Conservation (phyloP, 2,797 vertebrate genomes). For the Nasua narica region DNA sequence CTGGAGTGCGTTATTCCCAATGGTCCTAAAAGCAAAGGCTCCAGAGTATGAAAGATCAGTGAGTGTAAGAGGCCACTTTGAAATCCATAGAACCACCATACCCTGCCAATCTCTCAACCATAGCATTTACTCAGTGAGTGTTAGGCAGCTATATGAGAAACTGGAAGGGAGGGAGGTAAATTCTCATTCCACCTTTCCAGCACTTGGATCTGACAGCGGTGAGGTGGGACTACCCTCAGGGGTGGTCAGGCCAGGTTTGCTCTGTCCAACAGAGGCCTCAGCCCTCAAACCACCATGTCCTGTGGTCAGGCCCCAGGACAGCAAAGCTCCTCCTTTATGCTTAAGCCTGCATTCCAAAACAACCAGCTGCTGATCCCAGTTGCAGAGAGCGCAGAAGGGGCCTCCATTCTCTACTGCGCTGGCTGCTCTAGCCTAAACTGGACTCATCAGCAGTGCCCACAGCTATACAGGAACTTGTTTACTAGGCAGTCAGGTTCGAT, state of each 20-base stretch:
- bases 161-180: not conserved
- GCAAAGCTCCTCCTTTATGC: conserved; percentile 12
- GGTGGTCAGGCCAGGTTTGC: not conserved
- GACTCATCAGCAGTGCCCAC: not conserved
- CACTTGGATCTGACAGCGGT: not conserved
- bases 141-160: not conserved
- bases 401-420: conserved; percentile 20
- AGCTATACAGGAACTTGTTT: conserved; percentile 5
- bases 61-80: conserved; percentile 6
- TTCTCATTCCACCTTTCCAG: not conserved
- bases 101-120: not conserved
- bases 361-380: conserved; percentile 13
- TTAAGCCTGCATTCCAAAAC: conserved; percentile 53
- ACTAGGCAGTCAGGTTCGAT: not conserved
- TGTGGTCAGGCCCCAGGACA: conserved; percentile 46
- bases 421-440: not conserved
- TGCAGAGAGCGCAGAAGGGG: not conserved
- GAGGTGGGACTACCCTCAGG: not conserved
- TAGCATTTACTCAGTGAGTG: not conserved
- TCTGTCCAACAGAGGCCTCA: conserved; percentile 30
- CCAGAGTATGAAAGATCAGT: not conserved
- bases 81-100: conserved; percentile 32
- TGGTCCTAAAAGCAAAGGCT: not conserved
- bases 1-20: not conserved
- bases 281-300: conserved; percentile 21